Percentiles rank a stretch among this genome's conserved stretches.
These are phyloP conservation scores for Linnaemya tessellans DNA, from an alignment of 2,888 invertebrate genomes.

Conservation along the genomic window DNA sequence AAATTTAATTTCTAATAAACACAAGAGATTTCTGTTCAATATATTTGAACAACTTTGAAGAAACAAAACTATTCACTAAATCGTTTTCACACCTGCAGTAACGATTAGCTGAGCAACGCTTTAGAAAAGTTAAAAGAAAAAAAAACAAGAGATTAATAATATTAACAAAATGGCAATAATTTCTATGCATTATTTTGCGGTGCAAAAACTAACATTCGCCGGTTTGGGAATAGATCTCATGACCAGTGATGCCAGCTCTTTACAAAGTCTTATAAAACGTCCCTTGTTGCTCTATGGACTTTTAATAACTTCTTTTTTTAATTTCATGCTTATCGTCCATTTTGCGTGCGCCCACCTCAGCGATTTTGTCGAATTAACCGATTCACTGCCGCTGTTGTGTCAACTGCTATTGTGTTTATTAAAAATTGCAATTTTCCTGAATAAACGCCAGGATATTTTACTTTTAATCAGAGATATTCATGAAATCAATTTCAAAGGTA, in stretches of 20 bases:
- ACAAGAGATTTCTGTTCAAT: no score
- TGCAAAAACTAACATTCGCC: conserved; percentile 40
- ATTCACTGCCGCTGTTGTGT: conserved; percentile 41
- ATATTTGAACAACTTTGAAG: no score
- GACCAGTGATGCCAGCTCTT: background rate
- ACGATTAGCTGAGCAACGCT: no score
- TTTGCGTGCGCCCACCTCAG: conserved; percentile 14
- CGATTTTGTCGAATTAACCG: conserved; percentile 39
- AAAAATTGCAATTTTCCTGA: conserved; percentile 45
- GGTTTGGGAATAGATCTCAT: conserved; percentile 23
- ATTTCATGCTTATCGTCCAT: conserved; percentile 13
- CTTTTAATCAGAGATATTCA: conserved; percentile 18
- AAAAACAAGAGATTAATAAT: no score
- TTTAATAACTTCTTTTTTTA: background rate
- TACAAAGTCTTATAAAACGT: background rate
- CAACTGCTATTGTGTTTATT: conserved; percentile 42
- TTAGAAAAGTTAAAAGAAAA: background rate
- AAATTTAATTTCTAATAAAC: no score
- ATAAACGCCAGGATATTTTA: conserved; percentile 35
- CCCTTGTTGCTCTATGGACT: conserved; percentile 12
- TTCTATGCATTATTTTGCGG: conserved; percentile 35
- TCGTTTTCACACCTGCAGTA: no score
- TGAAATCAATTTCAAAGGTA: conserved; percentile 18
- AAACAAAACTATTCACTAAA: no score
- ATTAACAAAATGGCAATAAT: background rate